Evolutionary conservation across 1,140 invertebrate species (phyloP), one percentile per base, ranked within the genome.

Genomic region (Euura saliciscinereae): DNA sequence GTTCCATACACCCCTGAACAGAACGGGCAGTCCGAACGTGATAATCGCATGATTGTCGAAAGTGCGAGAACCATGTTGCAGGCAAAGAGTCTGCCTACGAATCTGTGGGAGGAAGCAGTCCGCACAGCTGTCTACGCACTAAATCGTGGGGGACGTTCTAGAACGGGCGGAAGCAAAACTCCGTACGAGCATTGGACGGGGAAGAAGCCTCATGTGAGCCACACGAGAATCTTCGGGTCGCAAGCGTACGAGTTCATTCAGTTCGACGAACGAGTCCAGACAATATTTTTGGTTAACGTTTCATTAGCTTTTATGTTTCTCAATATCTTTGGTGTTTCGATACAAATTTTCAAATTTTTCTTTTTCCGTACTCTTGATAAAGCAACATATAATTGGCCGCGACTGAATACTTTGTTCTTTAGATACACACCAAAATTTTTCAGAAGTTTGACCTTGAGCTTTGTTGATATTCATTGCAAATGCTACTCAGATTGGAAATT

Each of bases 61-160:
- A 79, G 75, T 71, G 86, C 85, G 2, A 69, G 83, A 46, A 77
- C 81, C 10, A 85, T 89, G 85, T 67, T 89, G 6, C 64, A 79
- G 11, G 77, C 79, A 13, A 75, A 80, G 46, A 74, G 84, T 28
- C 69, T 90, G 44, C 76, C 76, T 46, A 77, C 80, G 46, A 51
- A 74, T 1, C 84, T 83, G 74, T 87, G 86, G 86, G 85, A 81
- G 44, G 85, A 88, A 73, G 85, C 81, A 11, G 67, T 78, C 72
- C 65, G 70, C 73, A 81, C 83, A 64, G 82, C 81, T 6, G 73
- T 72, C 69, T 82, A 83, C 70, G 59, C 78, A 3, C 74, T 70
- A 64, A 79, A 78, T 59, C 43, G 67, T 65, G 67, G 64, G 10
- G 70, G 72, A 42, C 67, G 69, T 68, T 71, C 75, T 44, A 71